phyloP scores from a whole-genome alignment of 1,140 invertebrate species.

The Polypedilum vanderplanki region DNA sequence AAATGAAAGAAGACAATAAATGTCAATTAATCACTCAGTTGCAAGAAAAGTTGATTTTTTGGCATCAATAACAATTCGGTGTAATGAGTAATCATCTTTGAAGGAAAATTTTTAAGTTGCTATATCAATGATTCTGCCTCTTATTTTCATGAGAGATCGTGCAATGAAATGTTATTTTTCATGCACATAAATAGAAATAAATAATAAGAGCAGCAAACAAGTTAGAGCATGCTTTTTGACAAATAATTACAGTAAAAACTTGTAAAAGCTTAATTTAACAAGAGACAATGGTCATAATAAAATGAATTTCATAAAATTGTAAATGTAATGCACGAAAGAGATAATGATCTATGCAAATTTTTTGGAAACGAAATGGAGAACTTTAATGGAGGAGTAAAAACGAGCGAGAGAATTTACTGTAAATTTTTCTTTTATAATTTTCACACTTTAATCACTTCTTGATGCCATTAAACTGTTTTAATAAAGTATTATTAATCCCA shows the following conservation, averaged over 20 bases:
- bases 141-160: neutral
- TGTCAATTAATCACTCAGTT: neutral
- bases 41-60: neutral
- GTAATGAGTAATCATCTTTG: neutral
- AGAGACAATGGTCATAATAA: too few relatives aligned
- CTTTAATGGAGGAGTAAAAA: too few relatives aligned
- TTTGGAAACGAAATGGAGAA: neutral
- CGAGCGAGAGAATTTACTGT: too few relatives aligned
- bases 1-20: neutral
- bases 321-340: neutral
- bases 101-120: neutral
- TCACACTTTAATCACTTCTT: too few relatives aligned
- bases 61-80: neutral
- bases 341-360: slow-evolving; percentile 19
- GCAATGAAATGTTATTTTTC: neutral
- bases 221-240: neutral
- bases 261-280: neutral
- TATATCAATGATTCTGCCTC: neutral
- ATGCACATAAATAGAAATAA: neutral
- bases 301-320: slow-evolving; percentile 1
- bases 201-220: neutral
- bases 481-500: too few relatives aligned
- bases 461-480: too few relatives aligned
- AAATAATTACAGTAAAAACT: neutral
- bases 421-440: too few relatives aligned